Evolutionary conservation across 2,797 vertebrate genomes (phyloP).

Genomic region (Danio aesculapii): DNA sequence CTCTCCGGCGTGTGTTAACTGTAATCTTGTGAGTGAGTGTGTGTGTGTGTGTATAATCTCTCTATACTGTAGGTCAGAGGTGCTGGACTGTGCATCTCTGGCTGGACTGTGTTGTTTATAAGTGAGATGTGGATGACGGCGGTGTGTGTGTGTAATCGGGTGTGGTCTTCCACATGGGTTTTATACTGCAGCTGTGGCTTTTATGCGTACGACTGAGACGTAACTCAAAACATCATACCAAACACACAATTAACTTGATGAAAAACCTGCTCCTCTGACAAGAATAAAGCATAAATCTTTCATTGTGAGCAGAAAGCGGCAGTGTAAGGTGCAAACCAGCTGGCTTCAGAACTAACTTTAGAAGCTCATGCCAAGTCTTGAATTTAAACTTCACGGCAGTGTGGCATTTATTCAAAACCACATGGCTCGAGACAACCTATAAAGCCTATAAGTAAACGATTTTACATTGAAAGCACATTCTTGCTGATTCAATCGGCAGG

Average conservation of each 20-base stretch:
- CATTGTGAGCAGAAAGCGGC: slow-evolving; percentile 3
- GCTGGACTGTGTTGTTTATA: slow-evolving; percentile 8
- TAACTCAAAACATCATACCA: slow-evolving; percentile 17
- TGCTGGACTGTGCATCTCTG: neutral
- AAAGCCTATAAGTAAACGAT: slow-evolving; percentile 34
- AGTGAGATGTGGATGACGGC: neutral
- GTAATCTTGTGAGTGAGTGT: slow-evolving; percentile 3
- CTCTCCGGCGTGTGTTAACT: slow-evolving; percentile 30
- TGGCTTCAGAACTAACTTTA: slow-evolving; percentile 17
- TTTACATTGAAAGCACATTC: slow-evolving; percentile 15
- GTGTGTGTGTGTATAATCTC: slow-evolving; percentile 19
- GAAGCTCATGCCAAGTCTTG: slow-evolving; percentile 19
- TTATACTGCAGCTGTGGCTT: slow-evolving; percentile 8
- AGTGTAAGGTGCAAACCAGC: slow-evolving; percentile 1
- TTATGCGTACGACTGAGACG: neutral
- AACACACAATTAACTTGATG: slow-evolving; percentile 1
- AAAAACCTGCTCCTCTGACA: neutral
- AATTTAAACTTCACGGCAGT: neutral
- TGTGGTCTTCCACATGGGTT: slow-evolving; percentile 33
- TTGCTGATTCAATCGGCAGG: slow-evolving; percentile 6
- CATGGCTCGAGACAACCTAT: slow-evolving; percentile 5
- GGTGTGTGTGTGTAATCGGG: neutral
- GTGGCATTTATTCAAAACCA: slow-evolving; percentile 18
- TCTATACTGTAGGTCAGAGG: slow-evolving; percentile 16
- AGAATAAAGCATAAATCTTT: slow-evolving; percentile 26